A percentile compares a stretch with the other conserved stretches of the same genome.
These are phyloP conservation scores for Zapornia atra DNA, from an alignment of 2,113 vertebrate genomes.

Conservation along the genomic window DNA sequence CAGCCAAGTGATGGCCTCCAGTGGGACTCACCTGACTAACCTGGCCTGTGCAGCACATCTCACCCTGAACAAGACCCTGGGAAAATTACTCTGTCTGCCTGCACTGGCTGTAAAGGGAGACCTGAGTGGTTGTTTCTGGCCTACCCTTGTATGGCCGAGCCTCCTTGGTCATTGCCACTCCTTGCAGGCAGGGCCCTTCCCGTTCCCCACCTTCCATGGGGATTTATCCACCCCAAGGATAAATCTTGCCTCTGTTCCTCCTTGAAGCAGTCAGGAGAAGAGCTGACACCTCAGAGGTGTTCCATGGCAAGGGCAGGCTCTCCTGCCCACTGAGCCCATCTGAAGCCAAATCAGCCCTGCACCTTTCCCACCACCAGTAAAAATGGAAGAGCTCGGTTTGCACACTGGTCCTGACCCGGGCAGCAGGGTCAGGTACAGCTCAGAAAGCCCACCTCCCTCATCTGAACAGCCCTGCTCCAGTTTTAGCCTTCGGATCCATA, in stretches of 20 bases:
- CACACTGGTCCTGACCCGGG: fast-evolving
- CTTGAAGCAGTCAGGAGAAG: neutral
- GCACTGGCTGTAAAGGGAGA: neutral
- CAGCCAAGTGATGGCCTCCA: neutral
- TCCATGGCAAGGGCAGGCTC: fast-evolving
- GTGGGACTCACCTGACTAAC: neutral
- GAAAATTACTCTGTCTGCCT: neutral
- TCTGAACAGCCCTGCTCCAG: neutral
- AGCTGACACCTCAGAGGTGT: neutral
- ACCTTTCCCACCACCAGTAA: neutral
- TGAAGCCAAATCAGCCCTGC: neutral
- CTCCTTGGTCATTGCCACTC: neutral
- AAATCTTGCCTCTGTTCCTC: neutral
- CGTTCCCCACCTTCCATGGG: neutral
- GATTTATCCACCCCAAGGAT: no score
- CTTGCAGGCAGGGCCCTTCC: neutral
- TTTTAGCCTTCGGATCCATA: slow-evolving; percentile 36
- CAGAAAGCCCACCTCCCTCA: neutral
- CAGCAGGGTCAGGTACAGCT: neutral
- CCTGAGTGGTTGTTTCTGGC: neutral
- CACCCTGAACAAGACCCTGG: neutral
- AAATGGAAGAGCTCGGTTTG: neutral
- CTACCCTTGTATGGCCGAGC: fast-evolving
- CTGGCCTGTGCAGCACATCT: neutral
- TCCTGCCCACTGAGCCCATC: neutral